A percentile compares a stretch with the other conserved stretches of the same genome.
phyloP scores from a whole-genome alignment of 2,888 invertebrate species.

The Hypselothyrea guttata region DNA sequence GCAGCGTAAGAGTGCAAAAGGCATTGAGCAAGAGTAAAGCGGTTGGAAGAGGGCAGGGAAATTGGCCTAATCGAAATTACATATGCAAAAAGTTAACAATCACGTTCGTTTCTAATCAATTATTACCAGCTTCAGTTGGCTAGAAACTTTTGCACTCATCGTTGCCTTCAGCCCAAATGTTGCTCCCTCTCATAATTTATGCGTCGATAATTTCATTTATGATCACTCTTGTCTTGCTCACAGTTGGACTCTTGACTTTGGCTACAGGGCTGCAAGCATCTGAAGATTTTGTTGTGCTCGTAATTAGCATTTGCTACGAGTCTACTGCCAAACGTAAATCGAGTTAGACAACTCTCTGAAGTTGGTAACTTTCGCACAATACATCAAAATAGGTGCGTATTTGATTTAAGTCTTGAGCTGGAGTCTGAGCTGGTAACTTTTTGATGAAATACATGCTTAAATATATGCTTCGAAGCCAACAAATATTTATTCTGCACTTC shows the following conservation, averaged over 20 bases:
- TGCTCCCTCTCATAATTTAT: slow-evolving; percentile 35
- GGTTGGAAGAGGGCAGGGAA: not conserved
- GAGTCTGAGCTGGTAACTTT: too few species aligned
- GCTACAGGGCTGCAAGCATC: not conserved
- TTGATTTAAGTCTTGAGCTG: too few species aligned
- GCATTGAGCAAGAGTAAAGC: not conserved
- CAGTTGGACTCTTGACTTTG: not conserved
- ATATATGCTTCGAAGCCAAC: not conserved
- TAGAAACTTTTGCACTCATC: slow-evolving; percentile 38
- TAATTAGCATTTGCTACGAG: slow-evolving; percentile 29
- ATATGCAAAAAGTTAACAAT: slow-evolving; percentile 76
- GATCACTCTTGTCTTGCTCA: slow-evolving; percentile 39
- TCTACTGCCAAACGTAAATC: slow-evolving; percentile 21
- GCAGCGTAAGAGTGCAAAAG: not conserved
- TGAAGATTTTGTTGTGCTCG: slow-evolving; percentile 5
- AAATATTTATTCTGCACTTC: too few species aligned
- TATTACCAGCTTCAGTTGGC: slow-evolving; percentile 56
- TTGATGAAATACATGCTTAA: not conserved
- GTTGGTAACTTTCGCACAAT: not conserved
- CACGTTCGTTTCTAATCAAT: slow-evolving; percentile 75
- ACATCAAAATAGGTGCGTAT: slow-evolving; percentile 3
- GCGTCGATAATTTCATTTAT: slow-evolving; percentile 57
- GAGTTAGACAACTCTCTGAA: slow-evolving; percentile 25
- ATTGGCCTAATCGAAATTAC: slow-evolving; percentile 63
- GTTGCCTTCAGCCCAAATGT: not conserved